Conservation (phyloP, 92 coral and sea anemone species). For the Bergia puertoricense region DNA sequence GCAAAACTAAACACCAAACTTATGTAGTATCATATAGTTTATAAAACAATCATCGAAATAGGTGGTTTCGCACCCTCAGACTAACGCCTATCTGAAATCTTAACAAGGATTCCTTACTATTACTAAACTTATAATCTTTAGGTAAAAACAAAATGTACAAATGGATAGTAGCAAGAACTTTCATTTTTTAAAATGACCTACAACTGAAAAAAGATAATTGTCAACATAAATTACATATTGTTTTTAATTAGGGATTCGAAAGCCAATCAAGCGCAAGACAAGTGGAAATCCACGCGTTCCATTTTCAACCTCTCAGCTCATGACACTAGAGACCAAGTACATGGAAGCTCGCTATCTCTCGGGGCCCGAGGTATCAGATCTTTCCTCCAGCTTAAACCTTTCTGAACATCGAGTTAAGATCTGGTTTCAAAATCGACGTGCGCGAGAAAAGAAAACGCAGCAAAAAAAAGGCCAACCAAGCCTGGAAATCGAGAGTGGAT, state of each 20-base stretch:
- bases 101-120: no score
- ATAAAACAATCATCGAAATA: background rate
- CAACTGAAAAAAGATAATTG: background rate
- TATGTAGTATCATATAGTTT: background rate
- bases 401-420: conserved; percentile 93
- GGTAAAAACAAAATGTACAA: background rate
- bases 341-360: conserved; percentile 80
- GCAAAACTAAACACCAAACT: background rate
- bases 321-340: conserved; percentile 79
- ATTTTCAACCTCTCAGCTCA: conserved; percentile 85
- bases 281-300: conserved; percentile 97
- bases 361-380: conserved; percentile 73
- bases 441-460: conserved; percentile 83
- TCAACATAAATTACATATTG: background rate
- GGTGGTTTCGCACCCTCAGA: background rate
- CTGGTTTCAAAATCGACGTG: conserved; percentile 99
- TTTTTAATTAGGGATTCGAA: conserved; percentile 50
- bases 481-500: background rate
- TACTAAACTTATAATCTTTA: no score
- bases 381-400: conserved; percentile 65
- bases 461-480: conserved; percentile 25
- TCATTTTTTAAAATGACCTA: no score
- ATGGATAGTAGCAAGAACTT: background rate
- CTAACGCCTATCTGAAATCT: background rate
- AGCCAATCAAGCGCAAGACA: conserved; percentile 73